phyloP scores from a whole-genome alignment of 2,113 vertebrate species.

The Balaeniceps rex region DNA sequence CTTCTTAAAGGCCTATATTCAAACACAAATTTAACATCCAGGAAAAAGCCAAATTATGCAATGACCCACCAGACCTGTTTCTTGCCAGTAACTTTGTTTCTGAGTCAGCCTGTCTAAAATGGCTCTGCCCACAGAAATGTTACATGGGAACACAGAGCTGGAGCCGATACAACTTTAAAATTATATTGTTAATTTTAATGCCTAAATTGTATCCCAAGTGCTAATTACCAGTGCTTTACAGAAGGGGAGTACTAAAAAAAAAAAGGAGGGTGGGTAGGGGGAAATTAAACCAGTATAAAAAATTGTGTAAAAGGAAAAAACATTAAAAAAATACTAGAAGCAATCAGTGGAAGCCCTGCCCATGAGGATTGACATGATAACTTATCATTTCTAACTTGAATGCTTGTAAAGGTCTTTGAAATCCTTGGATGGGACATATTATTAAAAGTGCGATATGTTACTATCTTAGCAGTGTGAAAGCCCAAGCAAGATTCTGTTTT shows the following conservation, averaged over 20 bases:
- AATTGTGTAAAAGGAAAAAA: not conserved
- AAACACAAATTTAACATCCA: not conserved
- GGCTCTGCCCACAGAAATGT: not conserved
- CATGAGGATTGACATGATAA: not conserved
- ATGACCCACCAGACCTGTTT: not conserved
- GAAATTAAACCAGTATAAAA: not conserved
- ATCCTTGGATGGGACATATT: not conserved
- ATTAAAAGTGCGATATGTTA: not conserved
- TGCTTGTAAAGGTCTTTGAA: not conserved
- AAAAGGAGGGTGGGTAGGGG: rapidly evolving
- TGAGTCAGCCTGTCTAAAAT: not conserved
- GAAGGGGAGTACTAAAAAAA: not conserved
- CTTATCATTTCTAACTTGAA: not conserved
- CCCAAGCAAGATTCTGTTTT: not conserved
- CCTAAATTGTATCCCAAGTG: not conserved
- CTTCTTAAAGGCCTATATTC: not conserved
- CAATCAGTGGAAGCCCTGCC: not conserved
- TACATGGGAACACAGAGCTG: not conserved
- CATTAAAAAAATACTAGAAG: not conserved
- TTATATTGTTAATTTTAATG: not conserved
- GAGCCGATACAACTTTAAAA: not conserved
- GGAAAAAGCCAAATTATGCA: not conserved
- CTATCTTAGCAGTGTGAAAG: not conserved
- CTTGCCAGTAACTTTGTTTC: not conserved
- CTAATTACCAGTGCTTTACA: not conserved